Percentiles rank a stretch among this genome's conserved stretches.
These are phyloP conservation scores for Blera fallax DNA, from an alignment of 2,888 invertebrate species.

Conservation along the genomic window DNA sequence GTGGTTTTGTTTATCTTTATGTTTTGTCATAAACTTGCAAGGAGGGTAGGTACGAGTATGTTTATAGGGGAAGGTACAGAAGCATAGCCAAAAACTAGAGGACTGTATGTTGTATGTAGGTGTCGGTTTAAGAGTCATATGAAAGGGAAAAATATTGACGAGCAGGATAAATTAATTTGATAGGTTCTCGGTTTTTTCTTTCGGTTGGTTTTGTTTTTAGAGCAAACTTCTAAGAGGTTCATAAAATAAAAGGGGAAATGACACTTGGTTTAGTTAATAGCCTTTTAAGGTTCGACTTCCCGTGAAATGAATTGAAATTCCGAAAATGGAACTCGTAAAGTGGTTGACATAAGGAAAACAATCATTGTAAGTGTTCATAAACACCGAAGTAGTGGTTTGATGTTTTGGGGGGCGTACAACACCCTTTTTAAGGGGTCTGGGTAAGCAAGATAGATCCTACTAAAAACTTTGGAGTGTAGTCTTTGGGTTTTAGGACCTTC, in stretches of 20 bases:
- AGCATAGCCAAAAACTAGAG: constrained; percentile 5
- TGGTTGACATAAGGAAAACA: constrained; percentile 8
- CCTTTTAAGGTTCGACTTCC: constrained; percentile 9
- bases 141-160: constrained; percentile 30
- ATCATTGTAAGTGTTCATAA: constrained; percentile 14
- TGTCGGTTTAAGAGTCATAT: constrained; percentile 32
- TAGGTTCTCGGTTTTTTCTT: neutral
- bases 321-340: constrained; percentile 37
- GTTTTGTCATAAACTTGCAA: constrained; percentile 28
- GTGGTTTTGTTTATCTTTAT: constrained; percentile 58
- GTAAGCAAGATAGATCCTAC: too few relatives aligned
- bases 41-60: neutral
- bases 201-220: neutral
- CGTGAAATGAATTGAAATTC: constrained; percentile 25
- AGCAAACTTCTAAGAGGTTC: neutral
- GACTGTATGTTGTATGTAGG: constrained; percentile 11
- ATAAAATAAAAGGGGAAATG: constrained; percentile 27
- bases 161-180: constrained; percentile 41
- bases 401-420: neutral
- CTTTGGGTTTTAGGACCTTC: too few relatives aligned
- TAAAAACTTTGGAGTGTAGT: too few relatives aligned
- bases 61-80: neutral
- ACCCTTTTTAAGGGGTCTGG: neutral
- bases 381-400: neutral
- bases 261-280: constrained; percentile 31